A percentile compares a stretch with the other conserved stretches of the same genome.
Evolutionary conservation across 2,797 vertebrate genomes (phyloP).

Genomic region (Epinephelus awoara): DNA sequence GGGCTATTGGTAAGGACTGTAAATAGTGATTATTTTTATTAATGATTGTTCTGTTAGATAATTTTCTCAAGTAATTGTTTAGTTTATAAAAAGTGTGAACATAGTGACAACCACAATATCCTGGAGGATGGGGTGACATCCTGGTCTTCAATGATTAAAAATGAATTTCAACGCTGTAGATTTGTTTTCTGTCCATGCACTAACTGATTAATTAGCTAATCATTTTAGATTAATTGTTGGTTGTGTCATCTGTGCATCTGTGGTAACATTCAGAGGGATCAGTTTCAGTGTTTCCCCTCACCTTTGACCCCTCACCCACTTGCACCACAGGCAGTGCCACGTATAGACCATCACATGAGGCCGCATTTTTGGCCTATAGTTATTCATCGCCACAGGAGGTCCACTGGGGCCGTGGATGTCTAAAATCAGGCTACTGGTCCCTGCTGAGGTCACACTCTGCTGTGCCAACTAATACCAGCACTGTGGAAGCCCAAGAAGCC

Average conservation of each 20-base stretch:
- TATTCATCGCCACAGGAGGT: conserved; percentile 42
- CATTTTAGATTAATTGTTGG: background rate
- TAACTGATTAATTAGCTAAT: too few species aligned
- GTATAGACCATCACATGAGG: conserved; percentile 73
- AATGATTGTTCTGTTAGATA: too few species aligned
- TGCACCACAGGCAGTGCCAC: conserved; percentile 58
- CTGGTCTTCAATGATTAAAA: too few species aligned
- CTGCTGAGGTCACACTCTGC: background rate
- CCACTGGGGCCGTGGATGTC: conserved; percentile 13
- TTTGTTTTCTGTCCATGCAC: too few species aligned
- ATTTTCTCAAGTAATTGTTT: too few species aligned
- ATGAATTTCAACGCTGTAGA: too few species aligned
- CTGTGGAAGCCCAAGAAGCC: conserved; percentile 24
- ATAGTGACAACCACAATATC: too few species aligned
- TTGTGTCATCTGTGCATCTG: conserved; percentile 1
- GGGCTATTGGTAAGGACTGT: too few species aligned
- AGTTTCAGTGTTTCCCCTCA: conserved; percentile 67
- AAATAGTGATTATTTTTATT: too few species aligned
- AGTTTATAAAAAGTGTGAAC: too few species aligned
- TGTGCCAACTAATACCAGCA: conserved; percentile 20
- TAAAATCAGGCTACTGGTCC: conserved; percentile 33
- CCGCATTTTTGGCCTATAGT: conserved; percentile 32
- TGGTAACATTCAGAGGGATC: conserved; percentile 53
- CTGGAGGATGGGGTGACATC: too few species aligned
- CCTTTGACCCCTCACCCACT: conserved; percentile 69